Evolutionary conservation across 53 echinoderm and acorn worm genomes (phyloP), one percentile per base, ranked within the genome.

Genomic region (Zoroaster sp.): DNA sequence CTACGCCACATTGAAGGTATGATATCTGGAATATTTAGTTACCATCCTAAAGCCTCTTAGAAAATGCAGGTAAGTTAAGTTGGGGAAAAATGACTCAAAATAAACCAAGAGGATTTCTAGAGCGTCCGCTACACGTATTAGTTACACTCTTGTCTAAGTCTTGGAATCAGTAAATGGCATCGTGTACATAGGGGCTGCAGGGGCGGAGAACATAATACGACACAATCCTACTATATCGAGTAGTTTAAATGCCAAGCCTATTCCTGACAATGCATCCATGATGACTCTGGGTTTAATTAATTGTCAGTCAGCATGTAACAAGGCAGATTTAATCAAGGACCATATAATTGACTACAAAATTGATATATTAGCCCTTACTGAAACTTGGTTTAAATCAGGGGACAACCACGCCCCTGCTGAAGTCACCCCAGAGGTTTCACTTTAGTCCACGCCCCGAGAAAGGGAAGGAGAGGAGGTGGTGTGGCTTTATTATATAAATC

Each of bases 251-350:
- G 5, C 11, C 35, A 30, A 53, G 17, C 76, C 49, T 47, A 2
- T 17, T n/a, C n/a, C n/a, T n/a, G n/a, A n/a, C 15, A 72, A 36
- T 11, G 35, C 36, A 33, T 31, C 52, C 13, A 77, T 35, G 37
- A 32, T n/a, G 4, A 53, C 8, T 35, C 66, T 80, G 8, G 66
- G 80, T 21, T 39, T 80, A 2, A 63, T 73, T 15, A 90, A 74
- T 15, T 83, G 83, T 37, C 82, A 83, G 17, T 90, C 83, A 28
- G 83, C 83, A 0, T 42, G 90, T 67, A 83, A 91, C 40, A 91
- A 91, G 21, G 44, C 77, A 2, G 67, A 36, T 17, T 40, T 77
- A 5, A 36, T 90, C 35, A 39, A 37, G 52, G 83, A 90, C n/a
- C 68, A 90, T 34, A 67, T 90, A 8, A 37, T 32, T 37, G 83